Conservation (phyloP, 1,140 invertebrate species). For the Bilobella aurantiaca region DNA sequence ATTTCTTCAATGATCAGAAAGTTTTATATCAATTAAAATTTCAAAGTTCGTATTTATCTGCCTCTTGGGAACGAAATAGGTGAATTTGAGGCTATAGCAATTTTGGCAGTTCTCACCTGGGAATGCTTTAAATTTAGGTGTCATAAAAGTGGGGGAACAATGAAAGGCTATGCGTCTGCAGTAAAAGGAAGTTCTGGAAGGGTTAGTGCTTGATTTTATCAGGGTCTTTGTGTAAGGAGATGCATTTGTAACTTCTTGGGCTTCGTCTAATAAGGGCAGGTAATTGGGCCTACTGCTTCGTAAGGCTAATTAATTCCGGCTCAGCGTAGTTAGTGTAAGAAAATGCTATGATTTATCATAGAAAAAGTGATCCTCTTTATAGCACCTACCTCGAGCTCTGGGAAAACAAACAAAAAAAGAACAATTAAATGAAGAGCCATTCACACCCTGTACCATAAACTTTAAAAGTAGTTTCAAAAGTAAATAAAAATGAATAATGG, state of each 20-base stretch:
- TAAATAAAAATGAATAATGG: background rate
- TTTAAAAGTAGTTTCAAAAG: background rate
- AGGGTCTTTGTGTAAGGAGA: background rate
- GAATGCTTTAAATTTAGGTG: conserved; percentile 7
- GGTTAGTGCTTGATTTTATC: conserved; percentile 16
- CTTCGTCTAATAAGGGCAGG: conserved; percentile 14
- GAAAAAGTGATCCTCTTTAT: conserved; percentile 33
- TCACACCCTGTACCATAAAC: background rate
- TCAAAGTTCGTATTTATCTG: too few species aligned
- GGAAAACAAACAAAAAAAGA: background rate
- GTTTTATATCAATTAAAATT: too few species aligned
- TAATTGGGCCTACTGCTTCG: conserved; percentile 30
- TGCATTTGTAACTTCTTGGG: background rate
- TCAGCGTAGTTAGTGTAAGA: too few species aligned
- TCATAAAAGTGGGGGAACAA: conserved; percentile 35
- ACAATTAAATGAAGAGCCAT: conserved; percentile 18
- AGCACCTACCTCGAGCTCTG: conserved; percentile 18
- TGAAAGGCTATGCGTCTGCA: conserved; percentile 18
- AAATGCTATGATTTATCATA: too few species aligned
- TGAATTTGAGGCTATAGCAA: too few species aligned
- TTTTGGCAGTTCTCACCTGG: too few species aligned
- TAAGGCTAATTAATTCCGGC: background rate
- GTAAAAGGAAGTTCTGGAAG: conserved; percentile 12
- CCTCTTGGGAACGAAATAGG: too few species aligned
- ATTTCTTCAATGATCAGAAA: too few species aligned